These are phyloP conservation scores for Ornithoptera priamus DNA, from an alignment of 2,888 invertebrate genomes.

Conservation along the genomic window DNA sequence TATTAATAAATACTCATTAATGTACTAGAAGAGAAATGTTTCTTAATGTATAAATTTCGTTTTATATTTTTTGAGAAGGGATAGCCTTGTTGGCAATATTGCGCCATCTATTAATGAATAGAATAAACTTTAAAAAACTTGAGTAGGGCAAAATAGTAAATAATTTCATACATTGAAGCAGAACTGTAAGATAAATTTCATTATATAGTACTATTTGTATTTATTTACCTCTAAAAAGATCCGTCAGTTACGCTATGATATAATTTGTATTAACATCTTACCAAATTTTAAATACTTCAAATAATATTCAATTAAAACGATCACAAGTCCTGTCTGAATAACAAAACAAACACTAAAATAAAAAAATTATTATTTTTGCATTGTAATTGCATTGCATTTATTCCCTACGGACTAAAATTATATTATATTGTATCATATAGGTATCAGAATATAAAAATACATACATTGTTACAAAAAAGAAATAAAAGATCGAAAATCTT, in stretches of 20 bases:
- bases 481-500: not conserved
- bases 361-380: constrained; percentile 44
- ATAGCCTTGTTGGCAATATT: not conserved
- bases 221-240: too few relatives aligned
- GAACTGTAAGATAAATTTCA: not conserved
- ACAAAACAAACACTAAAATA: constrained; percentile 13
- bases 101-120: constrained; percentile 20
- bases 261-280: too few relatives aligned
- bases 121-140: not conserved
- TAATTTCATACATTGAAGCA: not conserved
- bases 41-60: not conserved
- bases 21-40: too few relatives aligned
- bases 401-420: too few relatives aligned
- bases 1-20: too few relatives aligned
- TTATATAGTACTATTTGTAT: not conserved
- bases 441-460: not conserved
- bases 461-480: not conserved
- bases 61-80: not conserved
- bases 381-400: constrained; percentile 62
- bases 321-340: not conserved
- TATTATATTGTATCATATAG: too few relatives aligned
- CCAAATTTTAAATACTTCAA: too few relatives aligned
- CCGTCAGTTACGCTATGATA: too few relatives aligned
- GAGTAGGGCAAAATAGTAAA: too few relatives aligned
- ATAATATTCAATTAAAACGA: too few relatives aligned